A percentile compares a stretch with the other conserved stretches of the same genome.
phyloP scores from a whole-genome alignment of 1,140 invertebrate species.

The Cherax quadricarinatus region DNA sequence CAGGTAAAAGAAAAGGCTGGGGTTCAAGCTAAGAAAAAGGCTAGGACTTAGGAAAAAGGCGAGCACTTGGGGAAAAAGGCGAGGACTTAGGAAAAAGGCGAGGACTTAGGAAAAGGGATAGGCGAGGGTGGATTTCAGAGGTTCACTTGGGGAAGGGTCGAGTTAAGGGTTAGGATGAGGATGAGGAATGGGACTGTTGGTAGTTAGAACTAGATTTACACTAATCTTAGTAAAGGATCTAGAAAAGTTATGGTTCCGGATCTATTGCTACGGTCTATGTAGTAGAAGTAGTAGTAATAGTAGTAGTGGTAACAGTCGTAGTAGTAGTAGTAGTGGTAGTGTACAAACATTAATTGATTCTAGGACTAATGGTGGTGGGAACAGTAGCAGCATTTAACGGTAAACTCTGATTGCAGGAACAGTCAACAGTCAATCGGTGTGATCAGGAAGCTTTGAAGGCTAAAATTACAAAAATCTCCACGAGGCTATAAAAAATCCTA shows the following conservation, averaged over 20 bases:
- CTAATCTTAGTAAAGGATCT: constrained; percentile 41
- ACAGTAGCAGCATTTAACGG: constrained; percentile 53
- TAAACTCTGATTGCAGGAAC: constrained; percentile 66
- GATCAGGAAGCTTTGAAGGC: constrained; percentile 68
- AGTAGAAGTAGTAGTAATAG: constrained; percentile 37
- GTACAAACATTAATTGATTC: constrained; percentile 60
- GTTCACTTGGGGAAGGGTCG: not conserved
- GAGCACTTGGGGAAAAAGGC: no score
- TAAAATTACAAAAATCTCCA: constrained; percentile 32
- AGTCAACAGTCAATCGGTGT: constrained; percentile 58
- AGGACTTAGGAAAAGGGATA: not conserved
- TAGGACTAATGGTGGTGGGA: constrained; percentile 60
- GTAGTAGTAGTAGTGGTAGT: not conserved
- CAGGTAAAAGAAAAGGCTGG: no score
- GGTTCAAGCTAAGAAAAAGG: no score
- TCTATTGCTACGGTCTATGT: constrained; percentile 51
- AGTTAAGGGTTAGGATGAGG: not conserved
- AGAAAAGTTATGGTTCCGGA: constrained; percentile 37
- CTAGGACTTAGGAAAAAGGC: no score
- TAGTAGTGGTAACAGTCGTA: constrained; percentile 30
- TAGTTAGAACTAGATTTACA: constrained; percentile 34
- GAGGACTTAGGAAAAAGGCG: no score
- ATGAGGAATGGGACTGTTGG: no score
- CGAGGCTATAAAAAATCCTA: constrained; percentile 57
- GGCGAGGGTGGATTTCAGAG: not conserved